Conservation (phyloP, 2,113 vertebrate species). For the Myxocyprinus asiaticus region DNA sequence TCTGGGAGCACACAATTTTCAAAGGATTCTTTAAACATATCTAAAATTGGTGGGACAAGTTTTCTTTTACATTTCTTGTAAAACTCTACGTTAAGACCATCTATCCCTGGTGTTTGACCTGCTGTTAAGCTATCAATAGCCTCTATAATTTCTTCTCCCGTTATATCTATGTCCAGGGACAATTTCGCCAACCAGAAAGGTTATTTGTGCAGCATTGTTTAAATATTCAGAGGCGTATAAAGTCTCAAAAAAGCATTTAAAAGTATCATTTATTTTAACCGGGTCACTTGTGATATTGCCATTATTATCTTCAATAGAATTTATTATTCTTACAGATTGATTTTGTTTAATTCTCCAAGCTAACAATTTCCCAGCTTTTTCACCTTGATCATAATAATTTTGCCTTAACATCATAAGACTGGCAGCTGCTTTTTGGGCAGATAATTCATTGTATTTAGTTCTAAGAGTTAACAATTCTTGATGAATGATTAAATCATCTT, state of each 20-base stretch:
- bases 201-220: background rate
- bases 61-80: conserved; percentile 6
- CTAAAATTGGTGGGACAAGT: background rate
- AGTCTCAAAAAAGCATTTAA: background rate
- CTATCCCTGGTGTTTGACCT: background rate
- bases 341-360: background rate
- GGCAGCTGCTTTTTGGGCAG: background rate
- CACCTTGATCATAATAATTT: background rate
- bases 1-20: background rate
- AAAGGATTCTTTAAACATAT: conserved; percentile 1
- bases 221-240: background rate
- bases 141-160: background rate
- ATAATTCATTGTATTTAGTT: background rate
- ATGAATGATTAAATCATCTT: background rate
- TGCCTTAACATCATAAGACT: background rate
- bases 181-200: background rate
- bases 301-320: background rate
- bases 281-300: background rate
- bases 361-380: background rate
- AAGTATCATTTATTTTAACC: background rate
- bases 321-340: background rate
- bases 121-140: background rate
- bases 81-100: background rate
- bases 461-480: background rate
- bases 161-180: background rate